These are phyloP conservation scores for Meganola albula DNA, from an alignment of 2,888 invertebrate genomes.

Conservation along the genomic window DNA sequence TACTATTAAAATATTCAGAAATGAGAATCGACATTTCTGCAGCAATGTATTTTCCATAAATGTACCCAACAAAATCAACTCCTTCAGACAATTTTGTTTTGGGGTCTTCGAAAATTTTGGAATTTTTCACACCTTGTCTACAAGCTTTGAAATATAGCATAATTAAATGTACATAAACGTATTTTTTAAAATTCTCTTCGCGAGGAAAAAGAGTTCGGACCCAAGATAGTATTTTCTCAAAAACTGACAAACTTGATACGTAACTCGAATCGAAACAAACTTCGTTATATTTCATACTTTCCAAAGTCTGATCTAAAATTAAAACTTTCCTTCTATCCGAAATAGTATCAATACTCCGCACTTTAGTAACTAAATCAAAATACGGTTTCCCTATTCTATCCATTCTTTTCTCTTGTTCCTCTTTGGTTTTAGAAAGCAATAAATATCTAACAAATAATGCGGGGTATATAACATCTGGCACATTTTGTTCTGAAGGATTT, in stretches of 20 bases:
- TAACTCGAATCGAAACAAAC: slow-evolving; percentile 38
- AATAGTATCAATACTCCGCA: not conserved
- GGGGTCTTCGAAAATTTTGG: slow-evolving; percentile 34
- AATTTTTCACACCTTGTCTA: slow-evolving; percentile 33
- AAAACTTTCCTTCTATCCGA: not conserved
- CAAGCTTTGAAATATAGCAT: slow-evolving; percentile 49
- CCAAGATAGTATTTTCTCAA: slow-evolving; percentile 35
- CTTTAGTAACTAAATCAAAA: slow-evolving; percentile 31
- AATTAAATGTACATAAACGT: slow-evolving; percentile 39
- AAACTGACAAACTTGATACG: slow-evolving; percentile 36
- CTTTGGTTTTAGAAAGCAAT: slow-evolving; percentile 33
- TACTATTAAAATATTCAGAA: slow-evolving; percentile 38
- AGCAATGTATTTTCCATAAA: slow-evolving; percentile 41
- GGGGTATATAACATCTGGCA: slow-evolving; percentile 23
- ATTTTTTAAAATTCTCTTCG: slow-evolving; percentile 36
- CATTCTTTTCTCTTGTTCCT: slow-evolving; percentile 29
- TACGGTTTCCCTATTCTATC: slow-evolving; percentile 33
- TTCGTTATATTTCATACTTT: slow-evolving; percentile 35
- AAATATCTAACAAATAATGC: slow-evolving; percentile 43
- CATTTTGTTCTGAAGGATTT: slow-evolving; percentile 14
- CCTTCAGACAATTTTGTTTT: slow-evolving; percentile 29
- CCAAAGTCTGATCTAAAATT: slow-evolving; percentile 22
- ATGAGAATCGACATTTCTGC: slow-evolving; percentile 36
- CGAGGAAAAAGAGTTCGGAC: slow-evolving; percentile 36
- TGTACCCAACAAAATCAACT: slow-evolving; percentile 35